Percentiles rank a stretch among this genome's conserved stretches.
These are phyloP conservation scores for Garra rufa DNA, from an alignment of 2,113 vertebrate species.

Conservation along the genomic window DNA sequence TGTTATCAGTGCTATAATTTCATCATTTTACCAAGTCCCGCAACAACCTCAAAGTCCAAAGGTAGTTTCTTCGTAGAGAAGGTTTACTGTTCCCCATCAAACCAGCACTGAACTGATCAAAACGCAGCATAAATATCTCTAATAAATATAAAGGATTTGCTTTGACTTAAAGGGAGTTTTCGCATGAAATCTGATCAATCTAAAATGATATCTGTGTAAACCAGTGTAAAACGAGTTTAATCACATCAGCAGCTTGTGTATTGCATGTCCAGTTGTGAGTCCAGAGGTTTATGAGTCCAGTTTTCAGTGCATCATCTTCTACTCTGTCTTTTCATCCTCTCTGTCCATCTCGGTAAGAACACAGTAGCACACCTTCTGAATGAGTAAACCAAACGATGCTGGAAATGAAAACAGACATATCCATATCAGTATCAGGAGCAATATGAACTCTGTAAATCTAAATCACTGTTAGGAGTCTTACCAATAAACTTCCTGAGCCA, in stretches of 20 bases:
- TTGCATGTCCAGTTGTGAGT: not conserved
- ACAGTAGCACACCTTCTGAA: conserved; percentile 85
- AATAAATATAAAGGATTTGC: conserved; percentile 33
- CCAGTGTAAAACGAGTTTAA: not conserved
- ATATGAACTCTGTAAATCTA: not conserved
- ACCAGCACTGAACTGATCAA: not conserved
- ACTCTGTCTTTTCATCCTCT: conserved; percentile 70
- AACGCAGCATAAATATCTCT: conserved; percentile 15
- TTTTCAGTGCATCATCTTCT: conserved; percentile 17
- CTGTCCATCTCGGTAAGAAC: conserved; percentile 88
- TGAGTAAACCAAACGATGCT: conserved; percentile 73
- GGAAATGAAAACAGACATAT: not conserved
- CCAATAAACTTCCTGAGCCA: conserved; percentile 77
- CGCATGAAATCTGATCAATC: not conserved
- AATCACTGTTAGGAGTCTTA: conserved; percentile 62
- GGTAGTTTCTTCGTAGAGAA: not conserved
- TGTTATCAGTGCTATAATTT: conserved; percentile 59
- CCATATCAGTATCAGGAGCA: not conserved
- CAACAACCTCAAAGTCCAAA: not conserved
- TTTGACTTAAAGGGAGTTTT: not conserved
- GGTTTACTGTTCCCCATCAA: not conserved
- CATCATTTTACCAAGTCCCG: not conserved
- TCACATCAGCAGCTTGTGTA: conserved; percentile 4
- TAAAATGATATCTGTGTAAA: conserved; percentile 14
- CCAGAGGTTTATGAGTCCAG: not conserved